Evolutionary conservation across 2,797 vertebrate genomes (phyloP).

Genomic region (Falco berigora): DNA sequence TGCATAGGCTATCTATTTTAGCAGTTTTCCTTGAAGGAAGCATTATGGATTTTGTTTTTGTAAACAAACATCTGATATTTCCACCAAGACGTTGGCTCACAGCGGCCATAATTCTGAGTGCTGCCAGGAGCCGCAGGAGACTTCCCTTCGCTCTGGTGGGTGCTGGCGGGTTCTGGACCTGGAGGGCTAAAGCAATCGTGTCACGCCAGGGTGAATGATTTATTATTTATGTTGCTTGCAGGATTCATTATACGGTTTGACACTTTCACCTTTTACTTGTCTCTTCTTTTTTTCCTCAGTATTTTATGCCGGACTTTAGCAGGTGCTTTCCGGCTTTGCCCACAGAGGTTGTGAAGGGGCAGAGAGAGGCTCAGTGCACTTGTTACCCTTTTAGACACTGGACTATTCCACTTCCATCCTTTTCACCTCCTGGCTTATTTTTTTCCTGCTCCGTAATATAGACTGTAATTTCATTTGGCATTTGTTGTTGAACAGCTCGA

Average conservation of each 20-base stretch:
- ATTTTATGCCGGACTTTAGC: no score
- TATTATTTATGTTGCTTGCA: neutral
- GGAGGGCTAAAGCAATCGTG: neutral
- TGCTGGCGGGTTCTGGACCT: neutral
- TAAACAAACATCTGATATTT: neutral
- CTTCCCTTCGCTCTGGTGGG: accelerated
- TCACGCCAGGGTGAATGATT: no score
- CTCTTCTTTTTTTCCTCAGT: neutral
- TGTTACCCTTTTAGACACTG: accelerated
- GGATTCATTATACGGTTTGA: neutral
- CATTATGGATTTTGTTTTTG: neutral
- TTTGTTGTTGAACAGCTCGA: neutral
- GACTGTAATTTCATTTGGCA: neutral
- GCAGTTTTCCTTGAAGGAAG: neutral
- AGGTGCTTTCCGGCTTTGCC: neutral
- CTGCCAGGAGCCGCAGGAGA: neutral
- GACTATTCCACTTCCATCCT: neutral
- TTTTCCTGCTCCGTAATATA: neutral
- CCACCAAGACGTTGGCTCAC: accelerated
- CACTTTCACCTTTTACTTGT: neutral
- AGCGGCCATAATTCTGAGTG: accelerated
- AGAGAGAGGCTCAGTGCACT: neutral
- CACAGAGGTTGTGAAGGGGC: neutral
- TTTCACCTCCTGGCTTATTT: neutral
- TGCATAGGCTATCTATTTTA: neutral